Evolutionary conservation across 1,140 invertebrate genomes (phyloP).

Genomic region (Drosophila navojoa): DNA sequence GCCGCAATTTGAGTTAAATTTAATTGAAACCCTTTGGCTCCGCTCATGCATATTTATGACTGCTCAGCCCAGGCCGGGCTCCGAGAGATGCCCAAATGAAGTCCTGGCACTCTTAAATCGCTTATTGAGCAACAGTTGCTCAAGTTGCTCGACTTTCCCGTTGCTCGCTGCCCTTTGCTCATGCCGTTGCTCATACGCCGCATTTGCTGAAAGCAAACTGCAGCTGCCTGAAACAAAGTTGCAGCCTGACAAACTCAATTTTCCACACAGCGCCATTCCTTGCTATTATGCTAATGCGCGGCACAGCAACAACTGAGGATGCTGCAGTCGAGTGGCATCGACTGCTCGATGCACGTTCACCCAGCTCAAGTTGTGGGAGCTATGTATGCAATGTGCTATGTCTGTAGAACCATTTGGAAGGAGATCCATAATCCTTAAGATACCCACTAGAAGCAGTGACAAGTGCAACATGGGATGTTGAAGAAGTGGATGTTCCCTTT

Average conservation of each 20-base stretch:
- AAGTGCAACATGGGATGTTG: no score
- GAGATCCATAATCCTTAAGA: no score
- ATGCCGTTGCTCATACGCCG: no score
- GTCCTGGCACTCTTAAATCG: not conserved
- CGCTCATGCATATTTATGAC: constrained; percentile 79
- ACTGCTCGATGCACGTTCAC: no score
- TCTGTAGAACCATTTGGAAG: no score
- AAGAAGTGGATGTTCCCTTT: no score
- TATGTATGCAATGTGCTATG: no score
- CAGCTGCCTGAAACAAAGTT: constrained; percentile 31
- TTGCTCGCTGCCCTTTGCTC: constrained; percentile 23
- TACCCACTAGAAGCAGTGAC: no score
- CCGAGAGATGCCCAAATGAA: constrained; percentile 5
- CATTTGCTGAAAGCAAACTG: constrained; percentile 16
- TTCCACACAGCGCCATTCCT: constrained; percentile 33
- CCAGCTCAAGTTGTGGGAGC: no score
- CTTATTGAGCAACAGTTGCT: constrained; percentile 63
- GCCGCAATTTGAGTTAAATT: constrained; percentile 72
- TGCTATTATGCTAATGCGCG: constrained; percentile 65
- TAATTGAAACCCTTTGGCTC: constrained; percentile 71
- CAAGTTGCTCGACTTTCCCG: not conserved
- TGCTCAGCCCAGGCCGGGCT: not conserved
- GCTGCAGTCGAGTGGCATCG: no score
- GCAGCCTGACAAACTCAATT: constrained; percentile 58
- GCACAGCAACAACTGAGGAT: not conserved